These are phyloP conservation scores for Bombus sibiricus DNA, from an alignment of 1,140 invertebrate genomes.

Conservation along the genomic window DNA sequence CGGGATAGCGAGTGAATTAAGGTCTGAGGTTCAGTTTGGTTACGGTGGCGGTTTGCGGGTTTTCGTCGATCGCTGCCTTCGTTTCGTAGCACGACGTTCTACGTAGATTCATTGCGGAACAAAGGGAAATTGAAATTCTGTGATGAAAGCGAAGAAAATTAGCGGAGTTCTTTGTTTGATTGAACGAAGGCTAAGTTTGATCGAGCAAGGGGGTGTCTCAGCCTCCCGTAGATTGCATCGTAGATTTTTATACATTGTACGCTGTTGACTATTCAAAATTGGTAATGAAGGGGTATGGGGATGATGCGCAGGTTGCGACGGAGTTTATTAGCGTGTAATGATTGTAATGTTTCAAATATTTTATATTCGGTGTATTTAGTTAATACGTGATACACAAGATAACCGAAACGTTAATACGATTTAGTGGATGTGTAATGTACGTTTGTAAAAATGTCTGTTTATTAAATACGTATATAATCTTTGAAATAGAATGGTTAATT, in stretches of 20 bases:
- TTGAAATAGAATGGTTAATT: too few species aligned
- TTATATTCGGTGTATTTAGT: too few species aligned
- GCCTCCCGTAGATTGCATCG: background rate
- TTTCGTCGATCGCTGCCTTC: slow-evolving; percentile 5
- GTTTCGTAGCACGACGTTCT: background rate
- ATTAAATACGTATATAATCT: too few species aligned
- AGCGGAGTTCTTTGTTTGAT: background rate
- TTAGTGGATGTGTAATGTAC: too few species aligned
- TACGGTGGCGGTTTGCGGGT: background rate
- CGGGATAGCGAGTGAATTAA: background rate
- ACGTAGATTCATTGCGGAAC: background rate
- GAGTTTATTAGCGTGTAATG: too few species aligned
- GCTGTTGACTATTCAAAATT: too few species aligned
- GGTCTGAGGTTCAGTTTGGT: background rate
- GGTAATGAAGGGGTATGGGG: too few species aligned
- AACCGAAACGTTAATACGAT: too few species aligned
- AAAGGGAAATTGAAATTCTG: slow-evolving; percentile 1
- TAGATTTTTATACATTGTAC: background rate
- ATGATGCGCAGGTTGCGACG: too few species aligned
- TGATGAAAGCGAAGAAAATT: background rate
- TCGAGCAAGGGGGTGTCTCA: background rate
- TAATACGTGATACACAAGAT: too few species aligned
- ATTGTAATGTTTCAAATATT: too few species aligned
- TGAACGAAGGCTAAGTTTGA: background rate
- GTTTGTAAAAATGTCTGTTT: too few species aligned